Evolutionary conservation across 2,888 invertebrate species (phyloP), one percentile per base, ranked within the genome.

Genomic region (Tuberolachnus salignus): DNA sequence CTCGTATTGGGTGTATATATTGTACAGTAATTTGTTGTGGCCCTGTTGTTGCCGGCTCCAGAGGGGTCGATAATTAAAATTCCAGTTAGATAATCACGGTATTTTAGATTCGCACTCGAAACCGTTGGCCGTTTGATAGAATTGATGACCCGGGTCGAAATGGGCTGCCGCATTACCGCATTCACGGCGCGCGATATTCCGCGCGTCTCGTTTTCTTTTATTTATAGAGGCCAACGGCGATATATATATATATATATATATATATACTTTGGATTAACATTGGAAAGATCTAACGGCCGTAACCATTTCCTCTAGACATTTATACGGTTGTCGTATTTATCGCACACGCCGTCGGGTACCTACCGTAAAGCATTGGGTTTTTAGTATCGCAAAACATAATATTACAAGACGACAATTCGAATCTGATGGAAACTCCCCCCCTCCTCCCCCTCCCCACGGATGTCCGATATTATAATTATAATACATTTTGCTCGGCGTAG

Each of bases 61-160:
- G 34, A 1, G 26, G 51, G 51, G 46, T 55, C 13, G 19, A 66
- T 44, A 74, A 74, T 74, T 74, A 74, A 74, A 66, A 74, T 66
- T 55, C 64, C 6, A 3, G 26, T 64, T 55, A n/a, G 53, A 64
- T 53, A 42, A 63, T 74, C 34, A 51, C 10, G 4, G 59, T 1
- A 19, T 44, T 13, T 42, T 42, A n/a, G 64, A 26, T 57, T 75
- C 23, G 46, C 23, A 26, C 19, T n/a, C 63, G 53, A 53, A 74
- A 74, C 55, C 63, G 11, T 73, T 73, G 44, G 46, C 75, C 23
- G 23, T 74, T 64, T 42, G 73, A 46, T 57, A 57, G 55, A 26
- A 66, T 75, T 75, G 66, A 75, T 57, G 75, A 75, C 66, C 66
- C 26, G 42, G 57, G 66, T 66, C 66, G n/a, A 75, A 66, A 55